These are phyloP conservation scores for Blastomussa wellsi DNA, from an alignment of 92 coral and sea anemone species.

Conservation along the genomic window DNA sequence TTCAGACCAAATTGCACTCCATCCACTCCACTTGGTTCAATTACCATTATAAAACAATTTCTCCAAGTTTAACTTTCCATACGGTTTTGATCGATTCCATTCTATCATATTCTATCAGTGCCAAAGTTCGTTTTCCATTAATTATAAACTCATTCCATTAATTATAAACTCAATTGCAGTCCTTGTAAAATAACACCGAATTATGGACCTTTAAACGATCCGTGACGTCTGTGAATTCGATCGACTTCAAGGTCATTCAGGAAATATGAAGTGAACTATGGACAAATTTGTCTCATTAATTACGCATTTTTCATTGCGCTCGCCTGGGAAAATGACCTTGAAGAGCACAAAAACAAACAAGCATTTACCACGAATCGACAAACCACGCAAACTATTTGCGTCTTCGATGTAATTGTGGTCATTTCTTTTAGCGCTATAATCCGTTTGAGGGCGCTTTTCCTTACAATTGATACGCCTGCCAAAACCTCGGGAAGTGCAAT, in stretches of 20 bases:
- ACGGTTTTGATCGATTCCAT: not conserved
- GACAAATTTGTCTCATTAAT: not conserved
- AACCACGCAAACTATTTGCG: not conserved
- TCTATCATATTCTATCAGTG: not conserved
- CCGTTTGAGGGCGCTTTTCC: not conserved
- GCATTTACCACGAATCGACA: not conserved
- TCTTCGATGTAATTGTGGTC: not conserved
- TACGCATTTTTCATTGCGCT: not conserved
- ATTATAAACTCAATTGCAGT: not conserved
- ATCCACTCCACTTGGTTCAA: too few relatives aligned
- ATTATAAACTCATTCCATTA: not conserved
- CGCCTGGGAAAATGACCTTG: not conserved
- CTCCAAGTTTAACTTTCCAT: too few relatives aligned
- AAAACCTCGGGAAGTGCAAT: conserved; percentile 5
- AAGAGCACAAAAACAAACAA: not conserved
- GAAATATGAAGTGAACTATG: not conserved
- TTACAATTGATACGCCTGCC: not conserved
- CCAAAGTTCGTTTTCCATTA: not conserved
- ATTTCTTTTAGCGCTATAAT: conserved; percentile 18
- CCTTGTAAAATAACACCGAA: not conserved
- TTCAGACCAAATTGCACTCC: too few relatives aligned
- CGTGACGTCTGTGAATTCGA: not conserved
- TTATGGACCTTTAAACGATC: not conserved
- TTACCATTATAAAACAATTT: too few relatives aligned
- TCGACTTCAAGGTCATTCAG: too few relatives aligned